Evolutionary conservation across 2,888 invertebrate species (phyloP).

Genomic region (Noctua janthina): DNA sequence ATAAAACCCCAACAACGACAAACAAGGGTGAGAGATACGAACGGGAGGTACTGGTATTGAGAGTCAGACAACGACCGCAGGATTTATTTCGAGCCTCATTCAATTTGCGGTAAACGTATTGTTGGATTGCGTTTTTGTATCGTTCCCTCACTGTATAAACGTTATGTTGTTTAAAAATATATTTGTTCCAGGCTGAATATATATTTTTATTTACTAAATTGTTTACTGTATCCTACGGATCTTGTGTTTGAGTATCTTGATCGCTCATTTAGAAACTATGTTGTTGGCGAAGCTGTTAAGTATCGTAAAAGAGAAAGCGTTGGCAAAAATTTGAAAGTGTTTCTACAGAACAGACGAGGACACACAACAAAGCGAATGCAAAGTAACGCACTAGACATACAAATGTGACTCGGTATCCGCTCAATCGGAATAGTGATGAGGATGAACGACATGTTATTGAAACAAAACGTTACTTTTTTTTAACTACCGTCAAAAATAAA

Average conservation of each 20-base stretch:
- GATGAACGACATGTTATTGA: constrained; percentile 66
- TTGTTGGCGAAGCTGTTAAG: constrained; percentile 57
- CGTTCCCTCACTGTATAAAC: constrained; percentile 76
- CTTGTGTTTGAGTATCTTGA: constrained; percentile 33
- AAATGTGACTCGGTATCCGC: constrained; percentile 79
- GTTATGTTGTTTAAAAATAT: constrained; percentile 73
- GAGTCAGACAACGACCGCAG: constrained; percentile 87
- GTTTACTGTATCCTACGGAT: not conserved
- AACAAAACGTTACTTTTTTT: constrained; percentile 24
- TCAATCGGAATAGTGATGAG: constrained; percentile 82
- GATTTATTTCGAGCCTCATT: constrained; percentile 89
- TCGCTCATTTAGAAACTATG: constrained; percentile 56
- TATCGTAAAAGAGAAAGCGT: constrained; percentile 80
- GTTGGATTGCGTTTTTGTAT: constrained; percentile 85
- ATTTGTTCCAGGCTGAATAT: constrained; percentile 57
- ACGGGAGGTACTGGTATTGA: constrained; percentile 80
- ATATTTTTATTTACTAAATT: constrained; percentile 24
- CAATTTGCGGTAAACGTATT: constrained; percentile 89
- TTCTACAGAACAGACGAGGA: constrained; percentile 78
- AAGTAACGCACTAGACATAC: constrained; percentile 81
- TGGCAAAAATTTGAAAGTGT: constrained; percentile 82
- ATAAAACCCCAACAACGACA: constrained; percentile 82
- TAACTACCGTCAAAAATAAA: not conserved
- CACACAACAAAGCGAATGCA: constrained; percentile 79
- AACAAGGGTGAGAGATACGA: constrained; percentile 85